Evolutionary conservation across 2,888 invertebrate genomes (phyloP).

Genomic region (Phlogophora meticulosa): DNA sequence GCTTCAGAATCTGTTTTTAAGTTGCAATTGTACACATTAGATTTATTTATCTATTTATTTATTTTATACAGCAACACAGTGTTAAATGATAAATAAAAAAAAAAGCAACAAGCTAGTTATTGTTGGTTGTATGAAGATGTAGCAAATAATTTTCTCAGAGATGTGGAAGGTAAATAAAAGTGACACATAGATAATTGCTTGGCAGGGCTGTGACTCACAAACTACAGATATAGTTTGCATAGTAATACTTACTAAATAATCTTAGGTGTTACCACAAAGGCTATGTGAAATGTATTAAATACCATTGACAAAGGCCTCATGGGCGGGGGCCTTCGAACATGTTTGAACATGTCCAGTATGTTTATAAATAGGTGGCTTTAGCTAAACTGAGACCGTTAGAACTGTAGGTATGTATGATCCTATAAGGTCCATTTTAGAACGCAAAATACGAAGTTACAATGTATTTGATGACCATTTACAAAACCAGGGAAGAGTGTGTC

Average conservation of each 20-base stretch:
- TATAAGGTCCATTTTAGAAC: not conserved
- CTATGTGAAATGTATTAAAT: no score
- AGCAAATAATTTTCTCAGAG: conserved; percentile 18
- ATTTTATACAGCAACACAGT: no score
- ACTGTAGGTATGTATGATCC: conserved; percentile 5
- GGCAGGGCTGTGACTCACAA: conserved; percentile 46
- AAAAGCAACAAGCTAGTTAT: not conserved
- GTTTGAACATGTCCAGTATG: conserved; percentile 69
- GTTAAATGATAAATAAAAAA: no score
- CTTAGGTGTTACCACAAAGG: conserved; percentile 55
- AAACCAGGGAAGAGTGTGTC: not conserved
- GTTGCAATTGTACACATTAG: no score
- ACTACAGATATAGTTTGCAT: conserved; percentile 45
- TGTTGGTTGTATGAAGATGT: conserved; percentile 7
- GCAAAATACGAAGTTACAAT: no score
- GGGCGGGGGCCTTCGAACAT: conserved; percentile 59
- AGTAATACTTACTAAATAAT: conserved; percentile 46
- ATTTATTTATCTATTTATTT: no score
- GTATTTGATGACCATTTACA: conserved; percentile 4
- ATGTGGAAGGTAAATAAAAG: conserved; percentile 45
- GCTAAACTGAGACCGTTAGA: not conserved
- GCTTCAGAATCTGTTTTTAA: no score
- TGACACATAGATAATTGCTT: conserved; percentile 39
- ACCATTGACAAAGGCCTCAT: conserved; percentile 60
- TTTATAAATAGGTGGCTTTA: conserved; percentile 17